Percentiles rank a stretch among this genome's conserved stretches.
phyloP scores from a whole-genome alignment of 2,888 invertebrate genomes.

The Pyrrhia umbra region DNA sequence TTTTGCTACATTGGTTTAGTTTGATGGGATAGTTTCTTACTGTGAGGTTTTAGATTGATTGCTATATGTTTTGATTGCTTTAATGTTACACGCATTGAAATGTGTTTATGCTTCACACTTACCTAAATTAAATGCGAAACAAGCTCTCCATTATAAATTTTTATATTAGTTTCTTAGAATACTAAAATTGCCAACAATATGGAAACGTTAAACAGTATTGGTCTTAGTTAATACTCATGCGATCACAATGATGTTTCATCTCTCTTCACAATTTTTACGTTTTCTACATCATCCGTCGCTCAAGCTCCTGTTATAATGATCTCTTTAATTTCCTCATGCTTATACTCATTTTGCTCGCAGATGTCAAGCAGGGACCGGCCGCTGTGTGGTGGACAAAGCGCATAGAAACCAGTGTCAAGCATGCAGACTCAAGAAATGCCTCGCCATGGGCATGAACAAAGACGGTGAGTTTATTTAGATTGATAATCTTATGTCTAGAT shows the following conservation, averaged over 20 bases:
- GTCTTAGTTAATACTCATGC: no score
- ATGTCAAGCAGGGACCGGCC: slow-evolving; percentile 99
- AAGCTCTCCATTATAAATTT: no score
- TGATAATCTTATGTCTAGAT: neutral
- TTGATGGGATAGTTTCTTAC: slow-evolving; percentile 15
- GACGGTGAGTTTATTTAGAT: slow-evolving; percentile 94
- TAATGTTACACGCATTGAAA: neutral
- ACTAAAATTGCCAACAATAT: no score
- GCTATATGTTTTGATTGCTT: slow-evolving; percentile 4
- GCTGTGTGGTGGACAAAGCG: slow-evolving; percentile 99
- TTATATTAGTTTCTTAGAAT: no score
- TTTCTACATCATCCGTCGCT: no score
- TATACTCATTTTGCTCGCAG: slow-evolving; percentile 89
- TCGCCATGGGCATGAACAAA: slow-evolving; percentile 99
- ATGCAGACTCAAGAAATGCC: slow-evolving; percentile 99
- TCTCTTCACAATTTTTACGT: no score
- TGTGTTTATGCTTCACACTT: no score
- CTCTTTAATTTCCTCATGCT: no score
- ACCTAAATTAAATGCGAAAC: no score
- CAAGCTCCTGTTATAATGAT: no score
- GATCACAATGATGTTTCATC: no score
- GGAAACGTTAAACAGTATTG: no score
- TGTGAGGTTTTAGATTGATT: neutral
- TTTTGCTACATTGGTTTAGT: neutral
- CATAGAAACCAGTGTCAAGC: slow-evolving; percentile 99